Evolutionary conservation across 2,113 vertebrate genomes (phyloP), one percentile per base, ranked within the genome.

Genomic region (Baryphthengus martii): DNA sequence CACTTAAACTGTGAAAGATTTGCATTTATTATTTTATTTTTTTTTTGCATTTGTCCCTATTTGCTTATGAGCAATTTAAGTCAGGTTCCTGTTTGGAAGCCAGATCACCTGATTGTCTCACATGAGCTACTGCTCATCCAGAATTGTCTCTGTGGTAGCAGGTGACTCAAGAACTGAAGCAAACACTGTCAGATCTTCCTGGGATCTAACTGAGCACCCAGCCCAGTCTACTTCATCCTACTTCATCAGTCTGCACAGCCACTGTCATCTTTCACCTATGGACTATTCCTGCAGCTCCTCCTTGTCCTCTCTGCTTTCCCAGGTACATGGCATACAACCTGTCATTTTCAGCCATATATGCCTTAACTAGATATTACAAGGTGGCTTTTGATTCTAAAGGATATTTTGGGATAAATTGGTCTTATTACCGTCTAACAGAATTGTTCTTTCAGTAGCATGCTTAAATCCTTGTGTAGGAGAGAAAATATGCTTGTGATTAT

Each of bases 401-500:
- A 42, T 68, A 40, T 89, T 74, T 89, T 74, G 13, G 65, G 24
- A 71, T 55, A 42, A 93, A 73, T 25, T 9, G 4, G 13, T 67
- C 35, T 73, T 75, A 28, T 11, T 47, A 16, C 24, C 81, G 37
- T 56, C 65, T 84, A 47, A 61, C 5, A 40, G 26, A 84, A 78
- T 72, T 90, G 16, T 44, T 80, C 68, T 80, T 88, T 55, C 79
- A 88, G 90, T 71, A 92, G 72, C 47, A 74, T 49, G 56, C 49
- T 77, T 76, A 88, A 83, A 85, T 53, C 31, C 73, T 76, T 8
- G 12, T 80, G 55, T 52, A 85, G 71, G 62, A 88, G 17, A 67
- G 47, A 66, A 90, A 96, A 93, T 76, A 93, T 74, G 45, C 37
- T 96, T 88, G 70, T 63, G 61, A 95, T 91, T 78, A 90, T 76